Base-by-base conservation (phyloP, 92 coral and sea anemone species). In the Palythoa caribaeorum region DNA sequence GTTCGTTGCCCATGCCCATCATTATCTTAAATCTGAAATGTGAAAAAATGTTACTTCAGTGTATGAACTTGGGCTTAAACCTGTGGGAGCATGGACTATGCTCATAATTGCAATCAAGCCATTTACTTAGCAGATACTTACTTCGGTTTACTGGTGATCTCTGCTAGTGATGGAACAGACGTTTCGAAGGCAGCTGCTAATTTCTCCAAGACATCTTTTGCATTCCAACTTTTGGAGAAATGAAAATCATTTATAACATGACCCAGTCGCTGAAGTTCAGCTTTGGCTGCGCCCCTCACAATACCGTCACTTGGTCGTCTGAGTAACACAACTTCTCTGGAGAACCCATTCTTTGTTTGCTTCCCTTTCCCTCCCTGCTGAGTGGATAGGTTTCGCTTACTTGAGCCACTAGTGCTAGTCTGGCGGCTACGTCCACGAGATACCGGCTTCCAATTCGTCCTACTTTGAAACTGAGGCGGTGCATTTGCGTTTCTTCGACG, bases 261-360 rank as follows among this genome's bases (percentile, higher is more conserved):
- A 21, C 91, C 93, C 89, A 87, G 66, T 1, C 89, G 91, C 69
- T 88, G 93, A 15, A 91, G 66, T 39, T 87, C 91, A 5, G 93
- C 91, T 68, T 88, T 91, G 51, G 89, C 91, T 21, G 84, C 51
- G 36, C 91, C 89, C 77, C 86, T 84, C 54, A 83, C 80, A 40
- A 76, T 65, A 52, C 57, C 36, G 66, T 91, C 87, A 55, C 62
- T 77, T 3, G 93, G 90, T 39, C 53, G 52, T 54, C 76, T 83
- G 36, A 86, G 84, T 53, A 90, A 77, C 50, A 90, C 90, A 71
- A 79, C 93, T 80, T 90, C 90, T 48, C 90, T 60, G 20, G 81
- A 13, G 77, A 86, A 90, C 68, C 53, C 83, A 3, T 44, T 73
- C 73, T 80, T 86, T 73, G 72, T 36, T 14, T 37, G 57, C 62